phyloP scores from a whole-genome alignment of 1,140 invertebrate genomes.

The Drosophila arizonae region DNA sequence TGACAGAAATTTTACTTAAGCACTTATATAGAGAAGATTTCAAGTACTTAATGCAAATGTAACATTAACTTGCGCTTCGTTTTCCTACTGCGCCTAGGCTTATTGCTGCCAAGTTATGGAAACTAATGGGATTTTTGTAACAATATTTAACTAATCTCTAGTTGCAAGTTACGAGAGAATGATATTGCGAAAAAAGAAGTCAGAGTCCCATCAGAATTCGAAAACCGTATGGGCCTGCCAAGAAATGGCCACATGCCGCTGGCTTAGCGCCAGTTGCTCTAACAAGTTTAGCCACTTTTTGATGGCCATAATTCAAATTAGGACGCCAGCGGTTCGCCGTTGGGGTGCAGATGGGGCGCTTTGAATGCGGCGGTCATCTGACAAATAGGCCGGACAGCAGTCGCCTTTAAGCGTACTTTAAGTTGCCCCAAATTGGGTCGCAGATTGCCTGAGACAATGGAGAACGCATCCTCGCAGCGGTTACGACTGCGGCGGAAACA shows the following conservation, averaged over 20 bases:
- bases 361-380: constrained; percentile 26
- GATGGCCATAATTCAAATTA: constrained; percentile 79
- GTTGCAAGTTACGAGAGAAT: constrained; percentile 30
- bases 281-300: constrained; percentile 75
- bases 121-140: neutral
- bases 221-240: constrained; percentile 53
- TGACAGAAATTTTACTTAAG: too few relatives aligned
- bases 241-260: constrained; percentile 45
- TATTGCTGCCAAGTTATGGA: neutral
- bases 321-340: constrained; percentile 16
- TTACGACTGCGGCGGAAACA: constrained; percentile 29
- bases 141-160: neutral
- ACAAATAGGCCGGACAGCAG: constrained; percentile 63
- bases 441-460: constrained; percentile 25
- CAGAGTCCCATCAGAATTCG: constrained; percentile 8
- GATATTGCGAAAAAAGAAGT: constrained; percentile 19
- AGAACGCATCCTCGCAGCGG: neutral
- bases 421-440: constrained; percentile 59
- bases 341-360: constrained; percentile 2
- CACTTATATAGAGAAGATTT: too few relatives aligned
- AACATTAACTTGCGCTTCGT: too few relatives aligned
- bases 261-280: constrained; percentile 53
- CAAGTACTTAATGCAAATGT: too few relatives aligned
- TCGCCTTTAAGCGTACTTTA: constrained; percentile 66
- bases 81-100: neutral